Evolutionary conservation across 2,113 vertebrate species (phyloP), one percentile per base, ranked within the genome.

Genomic region (Promerops cafer): DNA sequence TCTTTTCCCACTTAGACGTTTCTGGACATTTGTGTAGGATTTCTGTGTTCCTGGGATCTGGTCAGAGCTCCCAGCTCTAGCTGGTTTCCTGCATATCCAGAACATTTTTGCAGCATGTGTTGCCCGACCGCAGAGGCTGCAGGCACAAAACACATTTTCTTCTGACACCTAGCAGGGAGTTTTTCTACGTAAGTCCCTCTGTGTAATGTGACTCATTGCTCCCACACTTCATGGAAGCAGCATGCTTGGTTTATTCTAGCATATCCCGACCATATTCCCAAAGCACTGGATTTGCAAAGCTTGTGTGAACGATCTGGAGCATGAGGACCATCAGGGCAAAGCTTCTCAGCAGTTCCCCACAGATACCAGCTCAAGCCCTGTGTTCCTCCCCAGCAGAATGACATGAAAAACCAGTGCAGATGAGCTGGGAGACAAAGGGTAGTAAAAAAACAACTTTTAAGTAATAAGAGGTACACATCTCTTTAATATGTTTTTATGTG

Each of bases 141-240:
- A 90, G 89, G 86, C 94, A 91, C 27, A 78, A 71, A 95, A 85
- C 89, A 83, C 94, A 96, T 95, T 95, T 92, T 70, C 86, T 59
- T 89, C 96, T 93, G 94, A 97, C 95, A 97, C 96, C 96, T 96
- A 95, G 86, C 80, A 94, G 93, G 86, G 94, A 94, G 66, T 56
- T 93, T 71, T 94, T 65, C 79, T 94, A 63, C 65, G 37, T 89
- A 92, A 96, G 89, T 35, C 91, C 69, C 59, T 81, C 86, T 28
- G 72, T 69, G 86, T 3, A 26, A 70, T 3, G 83, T 96, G 95
- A 97, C 95, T 97, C 96, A 97, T 11, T 77, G 93, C 94, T 93
- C 95, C 95, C 95, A 92, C 72, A 35, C 72, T 92, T 91, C 76
- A 16, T 89, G 89, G 90, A 93, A 94, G 91, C 10, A 75, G 89